Base-by-base conservation (phyloP, 2,797 vertebrate species). In the Novumbra hubbsi region DNA sequence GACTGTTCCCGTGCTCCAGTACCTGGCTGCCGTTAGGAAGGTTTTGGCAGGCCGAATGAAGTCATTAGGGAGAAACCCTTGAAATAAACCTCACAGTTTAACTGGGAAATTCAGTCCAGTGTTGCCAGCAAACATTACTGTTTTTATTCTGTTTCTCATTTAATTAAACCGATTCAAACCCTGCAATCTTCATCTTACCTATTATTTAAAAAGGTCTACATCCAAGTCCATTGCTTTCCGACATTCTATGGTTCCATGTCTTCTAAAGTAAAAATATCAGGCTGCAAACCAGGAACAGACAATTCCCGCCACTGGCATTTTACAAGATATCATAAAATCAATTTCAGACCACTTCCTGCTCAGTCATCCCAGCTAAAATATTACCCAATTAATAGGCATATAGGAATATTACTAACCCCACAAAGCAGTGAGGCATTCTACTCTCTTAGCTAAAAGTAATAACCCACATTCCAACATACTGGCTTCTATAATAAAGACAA, bases 241-340 rank as follows among this genome's bases (percentile, higher is more conserved):
- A 45, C 34, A 41, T 52, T 5, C 30, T 30, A n/a, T 4, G 4
- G 14, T 72, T 49, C 3, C 48, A 65, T 30, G 12, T 16, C 55
- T 64, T 28, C 27, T 17, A 28, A 64, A 28, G 28, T 28, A 14
- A 28, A 64, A 16, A 30, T 28, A 14, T 64, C 62, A 64, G 9
- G 15, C 62, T 32, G 30, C 1, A 27, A 24, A 49, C 41, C 65
- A 67, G 17, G 21, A 52, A n/a, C 32, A 79, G 72, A 50, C 34
- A 55, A 41, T 82, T 77, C 65, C 78, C 62, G 21, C 30, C 48
- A 27, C 49, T 69, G 55, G 4, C 45, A 75, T 81, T 64, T 74
- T 28, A 63, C 34, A 72, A 78, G 19, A 75, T 30, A 49, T 48
- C 66, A 74, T 38, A 38, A 62, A 66, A 27, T 62, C 30, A 50